Evolutionary conservation across 2,113 vertebrate species (phyloP).

Genomic region (Pongo pygmaeus): DNA sequence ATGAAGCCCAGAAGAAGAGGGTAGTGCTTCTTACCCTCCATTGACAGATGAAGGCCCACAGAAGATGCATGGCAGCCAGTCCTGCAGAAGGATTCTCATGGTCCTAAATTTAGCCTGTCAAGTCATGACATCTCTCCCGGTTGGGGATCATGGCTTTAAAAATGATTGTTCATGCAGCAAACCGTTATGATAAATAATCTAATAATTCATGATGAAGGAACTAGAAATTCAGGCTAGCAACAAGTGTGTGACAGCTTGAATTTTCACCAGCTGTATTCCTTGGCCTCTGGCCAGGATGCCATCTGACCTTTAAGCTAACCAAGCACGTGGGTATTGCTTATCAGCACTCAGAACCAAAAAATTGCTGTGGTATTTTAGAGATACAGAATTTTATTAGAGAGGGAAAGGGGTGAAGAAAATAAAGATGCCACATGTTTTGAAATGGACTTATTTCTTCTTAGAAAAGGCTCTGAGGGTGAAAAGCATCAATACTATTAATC

Average conservation of each 20-base stretch:
- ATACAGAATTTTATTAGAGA: background rate
- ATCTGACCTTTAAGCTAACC: constrained; percentile 56
- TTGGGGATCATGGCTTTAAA: constrained; percentile 57
- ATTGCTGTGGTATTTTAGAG: constrained; percentile 5
- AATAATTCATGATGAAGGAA: constrained; percentile 53
- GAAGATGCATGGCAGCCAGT: background rate
- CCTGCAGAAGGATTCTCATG: background rate
- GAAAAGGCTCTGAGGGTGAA: background rate
- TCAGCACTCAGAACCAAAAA: background rate
- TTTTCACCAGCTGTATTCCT: constrained; percentile 44
- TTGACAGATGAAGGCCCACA: background rate
- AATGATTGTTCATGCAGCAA: constrained; percentile 19
- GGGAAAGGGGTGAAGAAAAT: background rate
- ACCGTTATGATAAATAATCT: constrained; percentile 53
- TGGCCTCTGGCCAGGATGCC: constrained; percentile 24
- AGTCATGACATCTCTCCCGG: constrained; percentile 27
- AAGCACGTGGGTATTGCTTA: constrained; percentile 33
- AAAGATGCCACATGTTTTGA: background rate
- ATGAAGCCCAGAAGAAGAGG: background rate
- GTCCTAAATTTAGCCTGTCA: constrained; percentile 49
- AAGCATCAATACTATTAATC: background rate
- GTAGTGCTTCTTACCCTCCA: background rate
- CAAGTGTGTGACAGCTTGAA: constrained; percentile 47
- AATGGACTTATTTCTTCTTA: constrained; percentile 2
- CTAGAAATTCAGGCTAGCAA: constrained; percentile 24